phyloP scores from a whole-genome alignment of 2,888 invertebrate species.

The Morinoia aosen region DNA sequence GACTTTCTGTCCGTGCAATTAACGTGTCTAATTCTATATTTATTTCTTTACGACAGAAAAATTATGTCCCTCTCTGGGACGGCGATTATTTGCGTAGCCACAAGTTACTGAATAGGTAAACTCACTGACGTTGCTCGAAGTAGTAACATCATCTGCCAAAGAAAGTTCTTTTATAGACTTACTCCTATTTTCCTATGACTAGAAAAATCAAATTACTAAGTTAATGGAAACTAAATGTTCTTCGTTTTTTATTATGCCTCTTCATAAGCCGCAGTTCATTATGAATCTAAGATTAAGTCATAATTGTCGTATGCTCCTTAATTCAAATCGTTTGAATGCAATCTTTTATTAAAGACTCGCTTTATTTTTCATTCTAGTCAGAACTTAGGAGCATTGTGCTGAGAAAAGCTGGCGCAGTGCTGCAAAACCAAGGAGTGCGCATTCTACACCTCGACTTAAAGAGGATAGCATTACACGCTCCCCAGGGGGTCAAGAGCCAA shows the following conservation, averaged over 20 bases:
- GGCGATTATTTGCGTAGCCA: too few species aligned
- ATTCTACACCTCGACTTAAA: constrained; percentile 34
- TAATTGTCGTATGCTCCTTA: background rate
- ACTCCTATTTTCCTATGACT: background rate
- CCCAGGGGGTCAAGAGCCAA: background rate
- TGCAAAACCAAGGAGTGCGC: background rate
- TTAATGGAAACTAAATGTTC: background rate
- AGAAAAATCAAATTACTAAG: too few species aligned
- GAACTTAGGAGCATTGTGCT: background rate
- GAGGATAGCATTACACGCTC: constrained; percentile 6
- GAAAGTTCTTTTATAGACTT: background rate
- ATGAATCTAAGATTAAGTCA: background rate
- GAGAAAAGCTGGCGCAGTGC: background rate
- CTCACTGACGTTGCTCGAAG: too few species aligned
- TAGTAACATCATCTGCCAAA: background rate
- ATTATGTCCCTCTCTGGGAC: too few species aligned
- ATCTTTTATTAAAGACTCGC: background rate
- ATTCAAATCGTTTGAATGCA: background rate
- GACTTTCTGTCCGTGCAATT: too few species aligned
- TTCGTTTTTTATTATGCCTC: background rate
- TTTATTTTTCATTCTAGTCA: background rate
- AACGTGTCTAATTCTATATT: too few species aligned
- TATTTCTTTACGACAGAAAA: too few species aligned
- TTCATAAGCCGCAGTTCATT: background rate
- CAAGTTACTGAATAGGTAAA: too few species aligned